Evolutionary conservation across 1,140 invertebrate species (phyloP).

Genomic region (Hypothenemus hampei): DNA sequence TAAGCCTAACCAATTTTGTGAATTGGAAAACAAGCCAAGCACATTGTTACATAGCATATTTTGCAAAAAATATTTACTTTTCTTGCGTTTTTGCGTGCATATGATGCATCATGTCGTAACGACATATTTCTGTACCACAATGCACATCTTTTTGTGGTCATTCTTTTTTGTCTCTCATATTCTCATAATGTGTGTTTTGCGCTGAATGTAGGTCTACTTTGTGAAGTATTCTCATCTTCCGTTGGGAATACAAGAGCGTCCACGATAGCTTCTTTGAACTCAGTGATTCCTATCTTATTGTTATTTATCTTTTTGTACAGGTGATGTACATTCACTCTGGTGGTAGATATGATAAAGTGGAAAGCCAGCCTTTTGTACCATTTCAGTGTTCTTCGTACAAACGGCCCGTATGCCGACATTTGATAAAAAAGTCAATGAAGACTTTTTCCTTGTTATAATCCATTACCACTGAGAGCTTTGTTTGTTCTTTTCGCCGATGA

Average conservation of each 20-base stretch:
- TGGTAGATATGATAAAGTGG: background rate
- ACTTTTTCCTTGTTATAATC: constrained; percentile 38
- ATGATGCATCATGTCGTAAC: too few relatives aligned
- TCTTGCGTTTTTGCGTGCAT: background rate
- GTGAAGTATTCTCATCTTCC: background rate
- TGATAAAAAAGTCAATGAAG: constrained; percentile 40
- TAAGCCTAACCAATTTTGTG: background rate
- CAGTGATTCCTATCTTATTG: constrained; percentile 7
- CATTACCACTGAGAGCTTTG: constrained; percentile 35
- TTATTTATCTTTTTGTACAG: background rate
- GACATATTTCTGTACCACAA: too few relatives aligned
- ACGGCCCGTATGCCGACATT: constrained; percentile 34
- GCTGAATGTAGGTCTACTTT: background rate
- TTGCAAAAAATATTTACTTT: background rate
- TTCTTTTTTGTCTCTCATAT: background rate
- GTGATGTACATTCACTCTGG: background rate
- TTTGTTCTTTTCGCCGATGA: constrained; percentile 34
- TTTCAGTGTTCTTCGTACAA: constrained; percentile 29
- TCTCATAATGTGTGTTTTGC: background rate
- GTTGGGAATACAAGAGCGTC: background rate
- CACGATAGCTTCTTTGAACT: constrained; percentile 4
- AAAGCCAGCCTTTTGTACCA: constrained; percentile 17
- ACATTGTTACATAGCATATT: background rate
- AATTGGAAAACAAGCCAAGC: background rate
- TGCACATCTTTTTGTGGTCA: background rate